Base-by-base conservation (phyloP, 2,888 invertebrate species). In the Drosophila imparisetae region DNA sequence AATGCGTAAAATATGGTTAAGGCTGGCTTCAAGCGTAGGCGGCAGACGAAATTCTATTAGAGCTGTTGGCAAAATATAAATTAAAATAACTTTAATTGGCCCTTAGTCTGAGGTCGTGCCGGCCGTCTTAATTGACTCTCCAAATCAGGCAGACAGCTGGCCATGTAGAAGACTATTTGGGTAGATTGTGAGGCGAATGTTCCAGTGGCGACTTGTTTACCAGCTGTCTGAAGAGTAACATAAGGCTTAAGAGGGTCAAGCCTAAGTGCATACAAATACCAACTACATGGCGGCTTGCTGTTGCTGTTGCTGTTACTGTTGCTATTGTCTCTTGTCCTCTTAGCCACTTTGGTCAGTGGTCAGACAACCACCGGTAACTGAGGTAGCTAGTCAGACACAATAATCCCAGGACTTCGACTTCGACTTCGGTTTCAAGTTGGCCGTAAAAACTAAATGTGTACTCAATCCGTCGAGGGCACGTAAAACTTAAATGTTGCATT, bases 41-140 rank as follows among this genome's bases (percentile, higher is more conserved):
- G 13, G 42, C 21, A 18, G 38, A 29, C 45, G 34, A 52, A 29
- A 61, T 70, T 70, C 50, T 66, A 72, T 72, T 67, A 62, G 63
- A 57, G 42, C 78, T 64, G 40, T 52, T 59, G 70, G 60, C 65
- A 63, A 75, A 76, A 81, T 85, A 69, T 65, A 81, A 85, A 75
- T 83, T 79, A 85, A 85, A 85, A 81, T 81, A 85, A 77, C 69
- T 81, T 83, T 85, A 87, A 85, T 85, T 81, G 68, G 85, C 60
- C 78, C 70, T 57, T 45, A 69, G 71, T 52, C 45, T 30, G 61
- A 48, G 42, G 50, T 18, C 54, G 29, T 60, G 71, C 50, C 49
- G 60, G 64, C 54, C n/a, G n/a, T n/a, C n/a, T n/a, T n/a, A n/a
- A n/a, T n/a, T n/a, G n/a, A n/a, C n/a, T n/a, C n/a, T n/a, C 66